These are phyloP conservation scores for Drosophila ficusphila DNA, from an alignment of 1,140 invertebrate genomes.

Conservation along the genomic window DNA sequence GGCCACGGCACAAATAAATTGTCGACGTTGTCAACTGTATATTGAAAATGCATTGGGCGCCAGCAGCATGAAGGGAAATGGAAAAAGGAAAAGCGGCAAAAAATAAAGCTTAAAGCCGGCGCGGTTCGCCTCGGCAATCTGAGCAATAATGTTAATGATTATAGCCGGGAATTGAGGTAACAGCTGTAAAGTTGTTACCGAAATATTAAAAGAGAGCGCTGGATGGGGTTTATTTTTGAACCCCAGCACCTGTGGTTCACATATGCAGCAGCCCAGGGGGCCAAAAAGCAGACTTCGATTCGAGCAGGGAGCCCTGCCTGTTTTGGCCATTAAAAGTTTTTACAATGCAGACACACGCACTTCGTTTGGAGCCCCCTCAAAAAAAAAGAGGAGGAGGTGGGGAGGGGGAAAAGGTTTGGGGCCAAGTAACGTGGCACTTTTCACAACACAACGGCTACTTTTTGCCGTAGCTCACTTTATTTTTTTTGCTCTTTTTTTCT, in stretches of 20 bases:
- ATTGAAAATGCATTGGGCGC: slow-evolving; percentile 74
- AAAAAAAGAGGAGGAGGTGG: background rate
- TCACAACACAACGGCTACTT: slow-evolving; percentile 22
- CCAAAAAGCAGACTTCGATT: slow-evolving; percentile 11
- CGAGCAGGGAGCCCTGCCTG: slow-evolving; percentile 14
- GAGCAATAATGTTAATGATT: slow-evolving; percentile 77
- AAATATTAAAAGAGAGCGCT: slow-evolving; percentile 13
- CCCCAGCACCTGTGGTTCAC: slow-evolving; percentile 66
- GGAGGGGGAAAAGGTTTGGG: slow-evolving; percentile 1
- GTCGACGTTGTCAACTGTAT: slow-evolving; percentile 51
- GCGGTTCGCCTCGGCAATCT: slow-evolving; percentile 25
- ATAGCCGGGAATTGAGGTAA: slow-evolving; percentile 60
- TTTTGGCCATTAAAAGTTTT: slow-evolving; percentile 75
- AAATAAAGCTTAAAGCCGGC: slow-evolving; percentile 45
- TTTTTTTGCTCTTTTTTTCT: slow-evolving; percentile 8
- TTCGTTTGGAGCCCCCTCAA: slow-evolving; percentile 26
- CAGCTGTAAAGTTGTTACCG: slow-evolving; percentile 59
- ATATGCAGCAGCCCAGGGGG: slow-evolving; percentile 41
- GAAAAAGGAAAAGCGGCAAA: slow-evolving; percentile 15
- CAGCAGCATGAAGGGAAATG: slow-evolving; percentile 1
- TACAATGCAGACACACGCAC: slow-evolving; percentile 82
- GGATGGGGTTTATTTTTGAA: background rate
- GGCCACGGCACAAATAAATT: slow-evolving; percentile 68
- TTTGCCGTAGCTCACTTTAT: slow-evolving; percentile 41
- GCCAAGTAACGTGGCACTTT: slow-evolving; percentile 27